Evolutionary conservation across 2,888 invertebrate species (phyloP).

Genomic region (Ganaspis brasiliensis): DNA sequence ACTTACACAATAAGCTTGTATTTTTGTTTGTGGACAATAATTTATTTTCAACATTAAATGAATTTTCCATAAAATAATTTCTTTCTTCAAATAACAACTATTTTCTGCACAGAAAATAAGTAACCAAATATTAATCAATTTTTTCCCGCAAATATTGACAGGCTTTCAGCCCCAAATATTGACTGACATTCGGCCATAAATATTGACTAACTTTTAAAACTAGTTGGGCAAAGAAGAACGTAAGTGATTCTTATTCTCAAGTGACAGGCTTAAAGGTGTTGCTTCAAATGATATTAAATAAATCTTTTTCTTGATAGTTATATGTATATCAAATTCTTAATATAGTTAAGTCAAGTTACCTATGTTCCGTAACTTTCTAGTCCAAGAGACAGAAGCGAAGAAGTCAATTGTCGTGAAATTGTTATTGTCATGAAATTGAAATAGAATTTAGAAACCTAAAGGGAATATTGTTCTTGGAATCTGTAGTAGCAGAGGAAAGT

Average conservation of each 20-base stretch:
- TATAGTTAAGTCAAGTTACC: too few relatives aligned
- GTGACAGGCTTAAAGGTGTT: too few relatives aligned
- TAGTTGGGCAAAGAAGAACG: background rate
- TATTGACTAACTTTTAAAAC: background rate
- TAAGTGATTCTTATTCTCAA: background rate
- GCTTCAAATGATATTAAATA: too few relatives aligned
- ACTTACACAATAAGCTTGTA: too few relatives aligned
- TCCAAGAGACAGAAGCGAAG: too few relatives aligned
- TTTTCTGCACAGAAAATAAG: background rate
- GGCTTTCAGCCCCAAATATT: background rate
- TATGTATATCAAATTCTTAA: too few relatives aligned
- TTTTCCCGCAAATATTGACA: background rate
- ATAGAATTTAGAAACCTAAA: slow-evolving; percentile 9
- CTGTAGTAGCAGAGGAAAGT: background rate
- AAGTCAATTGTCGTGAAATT: background rate
- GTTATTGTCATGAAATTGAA: background rate
- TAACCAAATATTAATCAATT: background rate
- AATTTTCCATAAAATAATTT: too few relatives aligned
- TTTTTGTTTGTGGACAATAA: too few relatives aligned
- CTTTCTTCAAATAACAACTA: too few relatives aligned
- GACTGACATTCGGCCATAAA: slow-evolving; percentile 3
- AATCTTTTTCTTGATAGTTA: too few relatives aligned
- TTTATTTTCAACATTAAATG: too few relatives aligned
- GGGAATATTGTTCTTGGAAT: slow-evolving; percentile 17
- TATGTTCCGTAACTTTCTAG: too few relatives aligned